Evolutionary conservation across 2,113 vertebrate genomes (phyloP).

Genomic region (Stigmatopora nigra): DNA sequence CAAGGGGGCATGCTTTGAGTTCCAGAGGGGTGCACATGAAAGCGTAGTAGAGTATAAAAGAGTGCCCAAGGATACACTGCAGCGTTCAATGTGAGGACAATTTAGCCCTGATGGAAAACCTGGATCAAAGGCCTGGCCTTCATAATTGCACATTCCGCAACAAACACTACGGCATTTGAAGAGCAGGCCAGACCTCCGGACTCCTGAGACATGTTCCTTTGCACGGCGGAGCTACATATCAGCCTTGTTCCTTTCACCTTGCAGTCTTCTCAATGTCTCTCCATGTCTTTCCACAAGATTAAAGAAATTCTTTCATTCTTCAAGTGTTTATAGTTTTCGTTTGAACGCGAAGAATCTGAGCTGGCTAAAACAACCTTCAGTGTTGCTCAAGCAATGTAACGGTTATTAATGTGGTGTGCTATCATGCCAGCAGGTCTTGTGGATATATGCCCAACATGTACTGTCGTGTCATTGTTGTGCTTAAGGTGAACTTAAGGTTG

Average conservation of each 20-base stretch:
- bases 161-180: constrained; percentile 74
- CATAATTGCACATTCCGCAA: constrained; percentile 79
- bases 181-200: constrained; percentile 71
- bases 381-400: constrained; percentile 18
- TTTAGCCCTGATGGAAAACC: constrained; percentile 75
- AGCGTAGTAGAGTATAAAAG: constrained; percentile 69
- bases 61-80: constrained; percentile 73
- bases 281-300: constrained; percentile 62
- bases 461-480: constrained; percentile 2
- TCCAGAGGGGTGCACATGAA: constrained; percentile 75
- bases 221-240: constrained; percentile 32
- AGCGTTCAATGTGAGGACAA: constrained; percentile 74
- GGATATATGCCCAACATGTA: background rate
- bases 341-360: constrained; percentile 50
- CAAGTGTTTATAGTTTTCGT: constrained; percentile 54
- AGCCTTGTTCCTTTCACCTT: constrained; percentile 63
- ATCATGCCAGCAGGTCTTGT: constrained; percentile 8
- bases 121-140: constrained; percentile 74
- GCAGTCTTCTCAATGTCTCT: constrained; percentile 60
- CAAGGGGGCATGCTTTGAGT: constrained; percentile 73
- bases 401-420: constrained; percentile 12
- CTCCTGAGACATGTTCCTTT: constrained; percentile 61
- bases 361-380: constrained; percentile 15
- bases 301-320: constrained; percentile 65
- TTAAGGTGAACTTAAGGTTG: background rate